Percentiles rank a stretch among this genome's conserved stretches.
phyloP scores from a whole-genome alignment of 2,113 vertebrate genomes.

The Lagopus leucura region DNA sequence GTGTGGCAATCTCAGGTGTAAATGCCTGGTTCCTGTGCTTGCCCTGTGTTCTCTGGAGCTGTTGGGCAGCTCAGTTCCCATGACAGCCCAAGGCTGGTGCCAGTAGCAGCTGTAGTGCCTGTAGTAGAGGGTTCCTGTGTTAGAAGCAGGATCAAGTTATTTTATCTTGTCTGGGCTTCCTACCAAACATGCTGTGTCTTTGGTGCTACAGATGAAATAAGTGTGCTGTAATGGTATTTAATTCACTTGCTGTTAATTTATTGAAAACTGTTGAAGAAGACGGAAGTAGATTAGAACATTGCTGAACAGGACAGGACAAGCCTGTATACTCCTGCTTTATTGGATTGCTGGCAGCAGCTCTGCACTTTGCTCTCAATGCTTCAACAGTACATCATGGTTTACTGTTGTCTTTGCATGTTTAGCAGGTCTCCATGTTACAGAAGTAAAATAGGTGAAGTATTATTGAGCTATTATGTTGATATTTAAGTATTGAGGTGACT shows the following conservation, averaged over 20 bases:
- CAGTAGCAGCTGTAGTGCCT: neutral
- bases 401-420: neutral
- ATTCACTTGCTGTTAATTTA: neutral
- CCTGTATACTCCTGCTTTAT: neutral
- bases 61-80: neutral
- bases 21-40: neutral
- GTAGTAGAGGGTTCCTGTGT: neutral
- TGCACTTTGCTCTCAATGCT: neutral
- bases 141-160: neutral
- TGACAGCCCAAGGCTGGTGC: neutral
- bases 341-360: neutral
- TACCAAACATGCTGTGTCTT: neutral
- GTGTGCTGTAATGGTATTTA: neutral
- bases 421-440: neutral
- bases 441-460: neutral
- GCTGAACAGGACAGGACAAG: neutral
- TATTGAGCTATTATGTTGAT: neutral
- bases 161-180: neutral
- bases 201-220: neutral
- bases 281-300: neutral
- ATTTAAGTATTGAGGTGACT: conserved; percentile 10
- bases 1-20: neutral
- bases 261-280: neutral
- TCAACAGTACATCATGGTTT: neutral
- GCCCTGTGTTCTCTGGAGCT: neutral